Conservation (phyloP, 92 coral and sea anemone genomes). For the Phenganax subtilis region DNA sequence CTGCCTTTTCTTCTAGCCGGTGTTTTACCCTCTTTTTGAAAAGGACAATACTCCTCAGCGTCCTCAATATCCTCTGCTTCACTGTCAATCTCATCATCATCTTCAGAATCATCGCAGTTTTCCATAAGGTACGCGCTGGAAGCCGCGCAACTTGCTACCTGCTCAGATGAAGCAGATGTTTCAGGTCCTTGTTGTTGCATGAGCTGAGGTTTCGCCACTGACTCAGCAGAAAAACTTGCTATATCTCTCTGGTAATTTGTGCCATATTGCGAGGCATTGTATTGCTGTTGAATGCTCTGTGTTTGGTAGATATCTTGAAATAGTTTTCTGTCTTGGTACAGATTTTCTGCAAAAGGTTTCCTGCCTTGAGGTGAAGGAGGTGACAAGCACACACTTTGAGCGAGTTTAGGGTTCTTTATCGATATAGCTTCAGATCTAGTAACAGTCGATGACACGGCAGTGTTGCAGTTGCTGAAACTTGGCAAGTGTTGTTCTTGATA, state of each 20-base stretch:
- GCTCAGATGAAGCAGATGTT: constrained; percentile 16
- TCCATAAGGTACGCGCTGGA: constrained; percentile 42
- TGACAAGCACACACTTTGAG: constrained; percentile 15
- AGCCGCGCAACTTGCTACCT: constrained; percentile 9
- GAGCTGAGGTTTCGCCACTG: neutral
- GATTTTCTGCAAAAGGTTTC: constrained; percentile 16
- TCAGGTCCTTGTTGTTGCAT: constrained; percentile 17
- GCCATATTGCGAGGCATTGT: constrained; percentile 55
- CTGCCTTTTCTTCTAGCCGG: constrained; percentile 71
- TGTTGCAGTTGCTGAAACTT: constrained; percentile 13
- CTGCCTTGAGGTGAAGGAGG: constrained; percentile 29
- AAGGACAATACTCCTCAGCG: constrained; percentile 47
- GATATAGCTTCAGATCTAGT: constrained; percentile 28
- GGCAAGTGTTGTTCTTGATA: constrained; percentile 29
- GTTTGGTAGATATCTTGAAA: constrained; percentile 41
- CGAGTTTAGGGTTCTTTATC: constrained; percentile 8
- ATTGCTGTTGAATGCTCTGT: constrained; percentile 48
- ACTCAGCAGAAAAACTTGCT: constrained; percentile 5
- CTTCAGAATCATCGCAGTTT: constrained; percentile 75
- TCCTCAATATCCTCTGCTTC: constrained; percentile 58
- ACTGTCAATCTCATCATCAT: constrained; percentile 60
- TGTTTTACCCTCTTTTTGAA: constrained; percentile 32
- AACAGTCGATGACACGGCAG: constrained; percentile 28
- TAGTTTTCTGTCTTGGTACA: constrained; percentile 35
- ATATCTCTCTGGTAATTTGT: neutral